Conservation (phyloP, 2,797 vertebrate species). For the Cichlasoma orientale region DNA sequence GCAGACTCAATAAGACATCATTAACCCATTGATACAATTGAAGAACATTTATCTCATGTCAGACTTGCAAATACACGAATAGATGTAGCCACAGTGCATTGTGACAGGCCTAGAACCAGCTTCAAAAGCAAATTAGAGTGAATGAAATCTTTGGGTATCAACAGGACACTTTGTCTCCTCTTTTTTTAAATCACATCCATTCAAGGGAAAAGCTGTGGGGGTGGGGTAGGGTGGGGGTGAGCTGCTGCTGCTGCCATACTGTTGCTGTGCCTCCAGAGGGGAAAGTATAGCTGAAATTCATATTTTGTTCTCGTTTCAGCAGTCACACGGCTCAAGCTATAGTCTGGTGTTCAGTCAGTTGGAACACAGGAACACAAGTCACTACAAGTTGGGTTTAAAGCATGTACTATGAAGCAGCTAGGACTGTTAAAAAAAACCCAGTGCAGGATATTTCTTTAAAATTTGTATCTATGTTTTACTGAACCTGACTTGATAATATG, state of each 20-base stretch:
- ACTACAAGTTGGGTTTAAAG: constrained; percentile 24
- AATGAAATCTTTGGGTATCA: constrained; percentile 13
- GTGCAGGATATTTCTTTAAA: neutral
- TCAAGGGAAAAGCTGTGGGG: constrained; percentile 29
- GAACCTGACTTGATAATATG: neutral
- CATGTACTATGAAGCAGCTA: neutral
- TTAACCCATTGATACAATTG: constrained; percentile 43
- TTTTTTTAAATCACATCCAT: neutral
- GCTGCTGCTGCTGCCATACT: constrained; percentile 4
- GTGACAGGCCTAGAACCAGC: neutral
- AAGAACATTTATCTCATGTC: constrained; percentile 9
- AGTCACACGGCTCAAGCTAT: constrained; percentile 27
- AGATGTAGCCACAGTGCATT: neutral
- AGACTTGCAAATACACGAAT: constrained; percentile 12
- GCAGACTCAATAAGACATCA: constrained; percentile 43
- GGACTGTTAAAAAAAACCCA: neutral
- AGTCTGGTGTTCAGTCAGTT: constrained; percentile 35
- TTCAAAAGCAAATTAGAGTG: constrained; percentile 8
- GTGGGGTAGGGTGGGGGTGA: neutral
- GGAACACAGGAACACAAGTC: constrained; percentile 38
- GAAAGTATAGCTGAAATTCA: constrained; percentile 42
- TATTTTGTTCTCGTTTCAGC: constrained; percentile 28
- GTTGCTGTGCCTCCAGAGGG: constrained; percentile 11
- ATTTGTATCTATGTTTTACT: neutral
- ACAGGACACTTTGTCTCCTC: constrained; percentile 9